phyloP scores from a whole-genome alignment of 2,113 vertebrate species.

The Poeciliopsis prolifica region DNA sequence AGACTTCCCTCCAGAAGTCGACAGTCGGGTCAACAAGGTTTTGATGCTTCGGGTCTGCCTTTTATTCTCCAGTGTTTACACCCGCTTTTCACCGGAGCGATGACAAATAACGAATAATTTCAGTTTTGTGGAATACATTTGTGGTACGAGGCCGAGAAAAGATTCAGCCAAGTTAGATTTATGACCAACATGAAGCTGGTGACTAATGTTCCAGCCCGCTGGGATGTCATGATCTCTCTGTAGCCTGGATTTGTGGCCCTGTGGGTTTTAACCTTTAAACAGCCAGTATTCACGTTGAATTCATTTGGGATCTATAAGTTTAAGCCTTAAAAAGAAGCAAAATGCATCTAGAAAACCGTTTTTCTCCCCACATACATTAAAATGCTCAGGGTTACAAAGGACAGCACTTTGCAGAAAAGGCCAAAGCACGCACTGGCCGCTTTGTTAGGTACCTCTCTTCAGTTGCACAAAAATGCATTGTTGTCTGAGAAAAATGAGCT shows the following conservation, averaged over 20 bases:
- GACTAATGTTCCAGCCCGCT: conserved; percentile 54
- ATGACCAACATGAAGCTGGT: conserved; percentile 56
- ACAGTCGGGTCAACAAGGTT: conserved; percentile 71
- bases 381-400: background rate
- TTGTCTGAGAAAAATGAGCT: background rate
- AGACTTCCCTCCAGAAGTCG: conserved; percentile 61
- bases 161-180: conserved; percentile 51
- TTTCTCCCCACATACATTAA: background rate
- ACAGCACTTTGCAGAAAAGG: background rate
- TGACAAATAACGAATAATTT: conserved; percentile 69
- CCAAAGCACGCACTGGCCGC: background rate
- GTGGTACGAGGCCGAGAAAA: conserved; percentile 38
- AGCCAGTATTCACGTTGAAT: conserved; percentile 5
- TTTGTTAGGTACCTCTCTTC: background rate
- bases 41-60: conserved; percentile 57
- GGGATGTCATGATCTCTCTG: conserved; percentile 50
- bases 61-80: conserved; percentile 61
- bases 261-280: conserved; percentile 41
- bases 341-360: background rate
- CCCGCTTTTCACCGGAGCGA: conserved; percentile 45
- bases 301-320: conserved; percentile 4
- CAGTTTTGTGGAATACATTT: conserved; percentile 45
- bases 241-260: conserved; percentile 45
- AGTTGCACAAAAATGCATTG: background rate
- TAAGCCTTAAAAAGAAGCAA: background rate